These are phyloP conservation scores for Phataginus tetradactyla DNA, from an alignment of 2,797 vertebrate genomes.

Conservation along the genomic window DNA sequence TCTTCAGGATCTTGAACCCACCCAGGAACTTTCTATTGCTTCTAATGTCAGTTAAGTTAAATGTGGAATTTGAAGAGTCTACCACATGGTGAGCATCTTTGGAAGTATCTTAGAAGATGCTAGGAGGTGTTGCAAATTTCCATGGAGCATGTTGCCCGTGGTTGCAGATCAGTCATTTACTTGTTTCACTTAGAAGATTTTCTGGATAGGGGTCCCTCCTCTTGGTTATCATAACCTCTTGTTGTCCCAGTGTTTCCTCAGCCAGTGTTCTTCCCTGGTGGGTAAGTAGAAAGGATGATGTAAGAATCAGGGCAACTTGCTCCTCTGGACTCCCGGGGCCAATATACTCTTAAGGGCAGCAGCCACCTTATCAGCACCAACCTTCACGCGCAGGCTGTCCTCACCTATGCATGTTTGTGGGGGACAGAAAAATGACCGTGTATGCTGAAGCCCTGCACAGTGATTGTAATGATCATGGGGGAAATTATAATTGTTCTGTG, in stretches of 20 bases:
- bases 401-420: not conserved
- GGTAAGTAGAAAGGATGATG: not conserved
- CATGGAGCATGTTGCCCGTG: not conserved
- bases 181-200: not conserved
- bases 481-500: not conserved
- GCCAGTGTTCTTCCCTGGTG: not conserved
- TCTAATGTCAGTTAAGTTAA: not conserved
- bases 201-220: not conserved
- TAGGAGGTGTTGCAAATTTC: not conserved
- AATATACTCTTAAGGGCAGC: not conserved
- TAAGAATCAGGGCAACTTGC: not conserved
- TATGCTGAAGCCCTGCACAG: not conserved
- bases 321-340: not conserved
- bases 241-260: not conserved
- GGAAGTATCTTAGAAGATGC: not conserved
- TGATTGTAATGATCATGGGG: not conserved
- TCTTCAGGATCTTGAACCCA: not conserved
- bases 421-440: not conserved
- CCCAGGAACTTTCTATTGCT: not conserved
- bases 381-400: not conserved
- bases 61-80: not conserved
- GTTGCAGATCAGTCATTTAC: not conserved
- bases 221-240: not conserved
- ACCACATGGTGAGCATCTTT: not conserved
- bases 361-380: not conserved